Evolutionary conservation across 2,888 invertebrate species (phyloP), one percentile per base, ranked within the genome.

Genomic region (Mythimna pallens): DNA sequence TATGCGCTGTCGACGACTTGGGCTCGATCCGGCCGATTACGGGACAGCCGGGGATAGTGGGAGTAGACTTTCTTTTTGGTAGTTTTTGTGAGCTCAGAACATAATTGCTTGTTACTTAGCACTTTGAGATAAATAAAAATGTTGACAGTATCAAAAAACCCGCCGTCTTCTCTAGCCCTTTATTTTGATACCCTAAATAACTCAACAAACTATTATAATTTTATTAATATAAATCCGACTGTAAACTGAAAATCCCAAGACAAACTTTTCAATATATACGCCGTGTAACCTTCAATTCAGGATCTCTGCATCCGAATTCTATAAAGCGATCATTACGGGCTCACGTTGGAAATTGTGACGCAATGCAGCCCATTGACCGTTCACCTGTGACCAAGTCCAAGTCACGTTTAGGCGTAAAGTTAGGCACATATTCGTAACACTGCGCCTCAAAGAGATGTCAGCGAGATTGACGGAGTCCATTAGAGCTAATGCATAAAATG

Each of bases 361-460:
- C 77, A 73, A 22, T 76, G 77, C 73, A 50, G 68, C 14, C 30
- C 9, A 5, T 20, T 65, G 54, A 22, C 22, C 65, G 17, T 0
- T 54, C 65, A 40, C n/a, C 54, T 74, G 25, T 14, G 2, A 22
- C 3, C 12, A 17, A 36, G 43, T 52, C 14, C 59, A 17, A 52
- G n/a, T 14, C 17, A 25, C 20, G 20, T 55, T 40, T 17, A 6
- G 17, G 9, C 3, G 5, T 22, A 17, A 8, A 58, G 34, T 34
- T 7, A 25, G 25, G 12, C 10, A 22, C 7, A 47, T 20, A 30
- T 3, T 30, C 3, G 30, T 30, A 47, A 47, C 2, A 17, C 6
- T 17, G 17, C 17, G 5, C 6, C 17, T 47, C 47, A 47, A 47
- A 20, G 17, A 47, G 47, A 47, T 47, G 7, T 7, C 17, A 17